phyloP scores from a whole-genome alignment of 2,113 vertebrate genomes.

The Todiramphus saurophagus region DNA sequence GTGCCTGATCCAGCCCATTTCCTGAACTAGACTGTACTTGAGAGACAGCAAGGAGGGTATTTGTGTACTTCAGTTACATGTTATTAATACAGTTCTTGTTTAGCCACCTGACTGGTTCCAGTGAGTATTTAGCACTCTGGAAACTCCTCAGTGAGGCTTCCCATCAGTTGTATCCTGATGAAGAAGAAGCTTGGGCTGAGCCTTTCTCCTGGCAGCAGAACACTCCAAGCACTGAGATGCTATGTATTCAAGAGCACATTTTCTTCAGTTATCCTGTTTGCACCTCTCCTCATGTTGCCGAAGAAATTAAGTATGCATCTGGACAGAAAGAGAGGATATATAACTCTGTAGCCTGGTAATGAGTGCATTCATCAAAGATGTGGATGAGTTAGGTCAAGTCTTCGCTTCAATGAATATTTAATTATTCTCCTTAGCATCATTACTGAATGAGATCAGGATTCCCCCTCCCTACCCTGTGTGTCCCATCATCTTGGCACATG shows the following conservation, averaged over 20 bases:
- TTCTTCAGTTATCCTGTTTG: not conserved
- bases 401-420: not conserved
- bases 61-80: not conserved
- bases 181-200: not conserved
- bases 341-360: slow-evolving; percentile 2
- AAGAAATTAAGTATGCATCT: slow-evolving; percentile 20
- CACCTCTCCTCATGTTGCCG: not conserved
- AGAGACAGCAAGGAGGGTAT: not conserved
- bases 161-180: not conserved
- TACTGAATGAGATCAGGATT: not conserved
- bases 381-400: slow-evolving; percentile 25
- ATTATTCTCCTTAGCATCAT: not conserved
- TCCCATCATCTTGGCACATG: not conserved
- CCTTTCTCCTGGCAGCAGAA: not conserved
- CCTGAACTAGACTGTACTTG: not conserved
- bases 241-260: not conserved
- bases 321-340: slow-evolving; percentile 32
- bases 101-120: not conserved
- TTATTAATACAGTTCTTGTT: not conserved
- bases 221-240: not conserved
- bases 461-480: not conserved
- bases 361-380: slow-evolving; percentile 29
- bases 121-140: not conserved
- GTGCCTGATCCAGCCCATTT: not conserved
- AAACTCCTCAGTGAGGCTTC: not conserved